Evolutionary conservation across 2,113 vertebrate species (phyloP), one percentile per base, ranked within the genome.

Genomic region (Gymnarchus niloticus): DNA sequence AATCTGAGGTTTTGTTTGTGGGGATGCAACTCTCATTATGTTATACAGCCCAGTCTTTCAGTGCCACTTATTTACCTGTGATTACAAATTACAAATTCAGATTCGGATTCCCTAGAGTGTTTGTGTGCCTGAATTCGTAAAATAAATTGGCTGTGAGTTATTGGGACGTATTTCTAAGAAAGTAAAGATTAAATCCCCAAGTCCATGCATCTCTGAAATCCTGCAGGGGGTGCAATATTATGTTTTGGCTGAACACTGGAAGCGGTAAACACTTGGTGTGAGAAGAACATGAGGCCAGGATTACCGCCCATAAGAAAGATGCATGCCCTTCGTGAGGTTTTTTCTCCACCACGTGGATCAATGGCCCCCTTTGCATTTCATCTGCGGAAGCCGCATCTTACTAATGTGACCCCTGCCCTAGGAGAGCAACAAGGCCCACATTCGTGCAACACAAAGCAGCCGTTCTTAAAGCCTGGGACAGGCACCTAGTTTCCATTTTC

Each of bases 401-500:
- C 81, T 33, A 83, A 56, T 25, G 33, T 23, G 28, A 8, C 33
- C 46, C 6, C 21, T 9, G 41, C 21, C 76, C 21, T 8, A 23
- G 37, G 54, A 33, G 80, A 82, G 51, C 25, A 1, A 17, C 25
- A 37, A 3, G 23, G 12, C 56, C 2, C 61, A 69, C 61, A 5
- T 69, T 69, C 28, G 61, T 69, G 12, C 48, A 83, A 83, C 76
- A 83, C 56, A 85, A 59, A 76, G 21, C 48, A 56, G 19, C 28
- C 46, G 73, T 56, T 49, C 28, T 56, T 80, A 10, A 83, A 41
- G 49, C 19, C 44, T 6, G 17, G 56, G 78, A n/a, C 3, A 57
- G 76, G 33, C 44, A 48, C 54, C 37, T n/a, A 51, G 78, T 48
- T 33, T 49, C 19, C 10, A 33, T 19, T 83, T 85, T 83, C 80